These are phyloP conservation scores for Lepisosteus oculatus DNA, from an alignment of 2,113 vertebrate genomes.

Conservation along the genomic window DNA sequence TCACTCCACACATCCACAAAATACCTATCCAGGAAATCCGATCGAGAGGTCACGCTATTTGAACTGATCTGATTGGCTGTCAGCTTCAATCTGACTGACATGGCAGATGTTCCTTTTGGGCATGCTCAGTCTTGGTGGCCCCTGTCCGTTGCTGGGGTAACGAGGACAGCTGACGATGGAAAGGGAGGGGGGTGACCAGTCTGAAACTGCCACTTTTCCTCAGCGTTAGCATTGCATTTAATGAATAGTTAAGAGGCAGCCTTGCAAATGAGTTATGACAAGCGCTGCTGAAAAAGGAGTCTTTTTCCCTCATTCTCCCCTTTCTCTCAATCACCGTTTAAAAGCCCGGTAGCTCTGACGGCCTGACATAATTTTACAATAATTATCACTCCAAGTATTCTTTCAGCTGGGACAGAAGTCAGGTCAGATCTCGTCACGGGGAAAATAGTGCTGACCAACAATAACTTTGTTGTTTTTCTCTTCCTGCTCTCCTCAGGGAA, in stretches of 20 bases:
- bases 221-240: constrained; percentile 95
- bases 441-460: constrained; percentile 85
- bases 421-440: constrained; percentile 81
- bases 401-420: constrained; percentile 81
- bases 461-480: constrained; percentile 66
- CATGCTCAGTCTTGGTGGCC: constrained; percentile 71
- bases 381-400: constrained; percentile 96
- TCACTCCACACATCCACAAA: constrained; percentile 42
- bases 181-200: constrained; percentile 72
- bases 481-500: constrained; percentile 70
- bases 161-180: constrained; percentile 61
- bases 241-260: constrained; percentile 95
- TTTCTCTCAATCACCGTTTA: constrained; percentile 75
- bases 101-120: constrained; percentile 75
- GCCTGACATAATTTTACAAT: constrained; percentile 96
- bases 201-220: constrained; percentile 93
- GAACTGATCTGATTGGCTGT: constrained; percentile 82
- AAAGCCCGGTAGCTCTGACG: constrained; percentile 82
- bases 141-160: constrained; percentile 76
- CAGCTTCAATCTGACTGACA: constrained; percentile 76
- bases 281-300: constrained; percentile 85
- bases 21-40: constrained; percentile 56
- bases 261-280: constrained; percentile 95
- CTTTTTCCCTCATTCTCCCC: constrained; percentile 80
- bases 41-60: constrained; percentile 66